Evolutionary conservation across 2,113 vertebrate species (phyloP), one percentile per base, ranked within the genome.

Genomic region (Heloderma charlesbogerti): DNA sequence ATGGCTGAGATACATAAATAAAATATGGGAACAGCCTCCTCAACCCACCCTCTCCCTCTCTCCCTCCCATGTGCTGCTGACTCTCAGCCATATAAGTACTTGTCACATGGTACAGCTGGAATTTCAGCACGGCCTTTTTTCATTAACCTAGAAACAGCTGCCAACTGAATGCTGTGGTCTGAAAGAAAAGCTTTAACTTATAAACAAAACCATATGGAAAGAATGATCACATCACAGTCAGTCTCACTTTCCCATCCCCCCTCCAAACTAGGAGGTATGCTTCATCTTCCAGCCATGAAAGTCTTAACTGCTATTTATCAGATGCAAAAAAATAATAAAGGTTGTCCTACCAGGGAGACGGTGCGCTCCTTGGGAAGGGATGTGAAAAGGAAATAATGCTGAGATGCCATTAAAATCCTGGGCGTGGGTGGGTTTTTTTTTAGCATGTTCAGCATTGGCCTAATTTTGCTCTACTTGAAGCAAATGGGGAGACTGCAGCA

Each of bases 201-300:
- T 95, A 96, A 96, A 91, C 92, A 96, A 90, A 91, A 80, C 31
- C 27, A 74, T 75, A 25, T 71, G 90, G 84, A 94, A 94, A 94
- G 48, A 93, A 84, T 90, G 71, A 71, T 10, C 57, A 1, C 54
- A n/a, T 45, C 90, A 45, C 84, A 88, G n/a, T 27, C 43, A 48
- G 71, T 72, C 90, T 83, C 92, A 2, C 29, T 86, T 90, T 6
- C 82, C 34, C 71, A 72, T 43, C 79, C 63, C 34, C 81, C 83
- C 66, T 13, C 43, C 22, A 31, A 74, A 13, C 37, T 83, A 0
- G 0, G 88, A 92, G 54, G 18, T 37, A 0, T 16, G 54, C 27
- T 87, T 88, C 0, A 31, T 88, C 88, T 0, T 87, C 45, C 75
- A 45, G 63, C 84, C 79, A 40, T 88, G 18, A 60, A 88, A 75